These are phyloP conservation scores for Drosophila siamana DNA, from an alignment of 2,888 invertebrate genomes.

Conservation along the genomic window DNA sequence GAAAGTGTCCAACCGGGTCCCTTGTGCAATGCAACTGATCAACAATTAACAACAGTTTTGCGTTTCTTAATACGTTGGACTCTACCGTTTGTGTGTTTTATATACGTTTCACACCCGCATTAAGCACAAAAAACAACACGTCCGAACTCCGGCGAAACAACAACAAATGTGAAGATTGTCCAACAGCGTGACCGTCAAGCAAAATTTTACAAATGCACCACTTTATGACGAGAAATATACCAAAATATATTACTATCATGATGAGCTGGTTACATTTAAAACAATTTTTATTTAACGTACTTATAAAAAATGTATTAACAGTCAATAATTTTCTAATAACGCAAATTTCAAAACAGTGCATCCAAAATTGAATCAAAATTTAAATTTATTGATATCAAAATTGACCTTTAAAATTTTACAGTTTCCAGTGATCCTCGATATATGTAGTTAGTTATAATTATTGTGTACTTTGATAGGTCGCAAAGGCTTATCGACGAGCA, in stretches of 20 bases:
- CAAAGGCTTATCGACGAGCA: no score
- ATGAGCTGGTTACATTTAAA: background rate
- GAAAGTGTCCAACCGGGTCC: slow-evolving; percentile 11
- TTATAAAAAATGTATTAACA: no score
- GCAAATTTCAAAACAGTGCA: no score
- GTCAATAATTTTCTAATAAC: no score
- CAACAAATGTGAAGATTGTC: slow-evolving; percentile 48
- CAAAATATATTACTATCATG: background rate
- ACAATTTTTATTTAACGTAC: no score
- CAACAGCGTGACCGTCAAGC: slow-evolving; percentile 20
- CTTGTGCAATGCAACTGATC: slow-evolving; percentile 25
- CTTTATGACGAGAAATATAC: background rate
- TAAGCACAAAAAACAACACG: slow-evolving; percentile 48
- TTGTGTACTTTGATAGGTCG: no score
- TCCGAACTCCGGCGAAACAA: slow-evolving; percentile 55
- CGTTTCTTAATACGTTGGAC: slow-evolving; percentile 31
- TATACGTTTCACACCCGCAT: slow-evolving; percentile 49
- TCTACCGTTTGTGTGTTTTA: slow-evolving; percentile 24
- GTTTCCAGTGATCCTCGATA: no score
- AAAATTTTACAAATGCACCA: background rate
- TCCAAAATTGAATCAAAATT: no score
- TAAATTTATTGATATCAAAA: no score
- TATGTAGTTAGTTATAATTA: no score
- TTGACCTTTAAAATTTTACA: no score
- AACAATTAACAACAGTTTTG: slow-evolving; percentile 42